Evolutionary conservation across 2,797 vertebrate genomes (phyloP), one percentile per base, ranked within the genome.

Genomic region (Aselliscus stoliczkanus): DNA sequence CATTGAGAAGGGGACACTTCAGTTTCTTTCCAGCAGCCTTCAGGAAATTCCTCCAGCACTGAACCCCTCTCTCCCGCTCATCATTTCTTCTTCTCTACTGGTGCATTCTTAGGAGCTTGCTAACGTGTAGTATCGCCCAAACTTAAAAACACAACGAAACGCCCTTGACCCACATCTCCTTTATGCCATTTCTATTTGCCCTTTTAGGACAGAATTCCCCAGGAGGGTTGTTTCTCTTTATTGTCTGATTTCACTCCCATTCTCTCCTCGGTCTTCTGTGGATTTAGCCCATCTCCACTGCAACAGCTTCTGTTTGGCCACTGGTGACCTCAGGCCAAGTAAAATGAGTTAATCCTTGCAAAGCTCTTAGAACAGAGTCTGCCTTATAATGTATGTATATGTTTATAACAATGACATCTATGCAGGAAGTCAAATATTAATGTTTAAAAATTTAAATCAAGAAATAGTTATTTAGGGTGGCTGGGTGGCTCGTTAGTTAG

Each of bases 391-490:
- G 4, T 79, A 29, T 95, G 20, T 47, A 23, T 52, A 23, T 83
- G 23, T 95, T 92, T 75, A 44, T 84, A 27, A 69, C 58, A 93
- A n/a, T 90, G 75, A 76, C 50, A 73, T 50, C 47, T 80, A 15
- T 72, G 69, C 69, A 13, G 18, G 18, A 95, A 65, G 11, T 77
- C 31, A 88, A 20, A 64, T 90, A 84, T 62, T 90, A 93, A 75
- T 87, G 47, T 58, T 96, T 97, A 69, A 77, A 82, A 50, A 52
- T 47, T 65, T 18, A 76, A 85, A 65, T 88, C 15, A 83, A 87
- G 50, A 90, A 81, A 34, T 64, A 5, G 9, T 47, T 82, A 79
- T 34, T 93, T 89, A 72, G 52, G 42, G 42, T 9, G 42, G 42
- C 42, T 42, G 42, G 42, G 9, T 42, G 42, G 42, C 42, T 42